Conservation (phyloP, 2,113 vertebrate species). For the Phrynosoma blainvillii region DNA sequence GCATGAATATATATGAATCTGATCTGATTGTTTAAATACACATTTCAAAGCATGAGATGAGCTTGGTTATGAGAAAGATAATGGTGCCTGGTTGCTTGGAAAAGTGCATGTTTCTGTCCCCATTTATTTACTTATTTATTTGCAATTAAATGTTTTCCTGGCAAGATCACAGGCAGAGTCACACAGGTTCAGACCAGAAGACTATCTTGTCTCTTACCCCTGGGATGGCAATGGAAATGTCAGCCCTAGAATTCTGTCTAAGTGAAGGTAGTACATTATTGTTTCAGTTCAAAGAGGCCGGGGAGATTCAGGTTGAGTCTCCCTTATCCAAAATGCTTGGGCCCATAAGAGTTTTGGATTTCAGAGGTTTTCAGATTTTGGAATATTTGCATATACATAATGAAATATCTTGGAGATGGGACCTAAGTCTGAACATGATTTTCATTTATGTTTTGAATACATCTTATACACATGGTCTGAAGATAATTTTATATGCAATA, state of each 20-base stretch:
- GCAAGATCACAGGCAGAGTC: background rate
- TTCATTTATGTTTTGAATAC: too few relatives aligned
- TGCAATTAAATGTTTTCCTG: background rate
- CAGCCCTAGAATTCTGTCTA: background rate
- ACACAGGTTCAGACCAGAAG: background rate
- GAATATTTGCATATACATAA: too few relatives aligned
- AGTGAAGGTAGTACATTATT: rapidly evolving
- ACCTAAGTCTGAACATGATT: too few relatives aligned
- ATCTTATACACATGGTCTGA: too few relatives aligned
- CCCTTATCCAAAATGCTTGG: too few relatives aligned
- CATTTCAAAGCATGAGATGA: background rate
- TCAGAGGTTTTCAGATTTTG: too few relatives aligned
- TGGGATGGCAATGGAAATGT: background rate
- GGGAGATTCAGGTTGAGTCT: background rate
- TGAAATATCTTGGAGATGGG: too few relatives aligned
- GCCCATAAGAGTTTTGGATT: too few relatives aligned
- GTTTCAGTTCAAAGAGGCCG: conserved; percentile 5
- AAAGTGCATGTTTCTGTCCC: conserved; percentile 3
- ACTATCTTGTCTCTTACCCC: background rate
- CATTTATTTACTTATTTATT: background rate
- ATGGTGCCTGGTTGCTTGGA: background rate
- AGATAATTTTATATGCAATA: too few relatives aligned
- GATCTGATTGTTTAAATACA: background rate
- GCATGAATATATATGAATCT: background rate
- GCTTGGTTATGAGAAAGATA: background rate